These are phyloP conservation scores for Scaptomyza graminum DNA, from an alignment of 1,140 invertebrate genomes.

Conservation along the genomic window DNA sequence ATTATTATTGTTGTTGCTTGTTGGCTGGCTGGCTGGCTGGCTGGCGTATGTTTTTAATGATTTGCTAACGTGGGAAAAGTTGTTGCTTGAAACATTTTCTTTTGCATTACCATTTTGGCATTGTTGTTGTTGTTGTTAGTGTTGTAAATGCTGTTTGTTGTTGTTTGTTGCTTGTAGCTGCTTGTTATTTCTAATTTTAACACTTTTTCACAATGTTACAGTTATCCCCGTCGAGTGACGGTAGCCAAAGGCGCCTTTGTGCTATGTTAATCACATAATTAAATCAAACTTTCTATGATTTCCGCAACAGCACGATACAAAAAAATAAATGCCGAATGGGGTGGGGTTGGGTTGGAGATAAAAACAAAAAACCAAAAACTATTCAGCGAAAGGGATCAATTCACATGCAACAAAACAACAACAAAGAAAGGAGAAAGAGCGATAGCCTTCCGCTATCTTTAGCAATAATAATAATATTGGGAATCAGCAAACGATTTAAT, in stretches of 20 bases:
- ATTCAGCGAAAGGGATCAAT: slow-evolving; percentile 38
- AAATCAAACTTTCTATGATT: slow-evolving; percentile 80
- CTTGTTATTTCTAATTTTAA: slow-evolving; percentile 78
- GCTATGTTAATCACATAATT: slow-evolving; percentile 80
- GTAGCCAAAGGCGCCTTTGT: slow-evolving; percentile 64
- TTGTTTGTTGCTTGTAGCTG: slow-evolving; percentile 48
- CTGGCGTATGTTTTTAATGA: slow-evolving; percentile 70
- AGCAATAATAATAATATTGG: neutral
- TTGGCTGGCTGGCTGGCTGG: slow-evolving; percentile 13
- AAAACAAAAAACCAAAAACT: slow-evolving; percentile 12
- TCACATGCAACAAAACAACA: neutral
- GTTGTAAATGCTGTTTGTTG: slow-evolving; percentile 20
- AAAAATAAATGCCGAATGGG: neutral
- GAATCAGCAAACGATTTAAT: neutral
- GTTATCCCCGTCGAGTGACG: slow-evolving; percentile 57
- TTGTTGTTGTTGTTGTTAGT: slow-evolving; percentile 30
- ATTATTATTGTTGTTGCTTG: slow-evolving; percentile 10
- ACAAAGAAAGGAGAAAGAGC: neutral
- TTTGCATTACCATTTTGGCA: slow-evolving; percentile 65
- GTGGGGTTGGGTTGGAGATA: neutral
- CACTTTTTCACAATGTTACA: slow-evolving; percentile 64
- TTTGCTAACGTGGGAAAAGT: slow-evolving; percentile 76
- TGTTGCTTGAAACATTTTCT: slow-evolving; percentile 51
- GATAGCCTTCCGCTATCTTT: neutral
- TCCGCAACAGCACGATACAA: slow-evolving; percentile 42